These are phyloP conservation scores for Fistularia tabacaria DNA, from an alignment of 2,797 vertebrate genomes.

Conservation along the genomic window DNA sequence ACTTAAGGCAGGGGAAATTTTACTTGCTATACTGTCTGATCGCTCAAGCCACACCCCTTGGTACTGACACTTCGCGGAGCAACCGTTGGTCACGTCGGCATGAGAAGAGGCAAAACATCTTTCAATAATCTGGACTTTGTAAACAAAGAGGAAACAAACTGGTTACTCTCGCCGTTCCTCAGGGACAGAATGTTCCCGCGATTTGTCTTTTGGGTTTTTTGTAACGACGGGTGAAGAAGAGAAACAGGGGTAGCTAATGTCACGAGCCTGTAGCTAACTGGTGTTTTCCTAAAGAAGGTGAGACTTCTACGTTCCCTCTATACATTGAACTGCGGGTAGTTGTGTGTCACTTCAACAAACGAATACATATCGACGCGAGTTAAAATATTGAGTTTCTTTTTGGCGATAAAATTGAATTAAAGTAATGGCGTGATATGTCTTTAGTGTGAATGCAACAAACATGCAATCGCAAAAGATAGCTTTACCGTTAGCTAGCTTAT, in stretches of 20 bases:
- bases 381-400: too few species aligned
- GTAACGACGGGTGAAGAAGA: constrained; percentile 9
- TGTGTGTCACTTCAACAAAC: too few species aligned
- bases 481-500: too few species aligned
- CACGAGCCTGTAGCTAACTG: constrained; percentile 22
- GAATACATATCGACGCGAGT: too few species aligned
- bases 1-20: fast-evolving
- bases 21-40: not conserved
- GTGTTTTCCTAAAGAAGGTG: constrained; percentile 30
- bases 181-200: constrained; percentile 12
- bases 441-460: too few species aligned
- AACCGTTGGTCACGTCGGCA: constrained; percentile 30
- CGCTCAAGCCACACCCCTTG: constrained; percentile 31
- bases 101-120: constrained; percentile 9
- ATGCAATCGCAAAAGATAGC: too few species aligned
- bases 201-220: not conserved
- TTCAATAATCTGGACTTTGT: not conserved
- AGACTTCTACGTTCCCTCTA: constrained; percentile 1
- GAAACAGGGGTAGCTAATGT: constrained; percentile 19
- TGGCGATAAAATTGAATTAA: too few species aligned
- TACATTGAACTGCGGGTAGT: too few species aligned
- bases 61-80: constrained; percentile 5
- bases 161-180: too few species aligned
- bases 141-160: not conserved
- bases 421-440: too few species aligned